A percentile compares a stretch with the other conserved stretches of the same genome.
phyloP scores from a whole-genome alignment of 1,140 invertebrate species.

The Mya arenaria region DNA sequence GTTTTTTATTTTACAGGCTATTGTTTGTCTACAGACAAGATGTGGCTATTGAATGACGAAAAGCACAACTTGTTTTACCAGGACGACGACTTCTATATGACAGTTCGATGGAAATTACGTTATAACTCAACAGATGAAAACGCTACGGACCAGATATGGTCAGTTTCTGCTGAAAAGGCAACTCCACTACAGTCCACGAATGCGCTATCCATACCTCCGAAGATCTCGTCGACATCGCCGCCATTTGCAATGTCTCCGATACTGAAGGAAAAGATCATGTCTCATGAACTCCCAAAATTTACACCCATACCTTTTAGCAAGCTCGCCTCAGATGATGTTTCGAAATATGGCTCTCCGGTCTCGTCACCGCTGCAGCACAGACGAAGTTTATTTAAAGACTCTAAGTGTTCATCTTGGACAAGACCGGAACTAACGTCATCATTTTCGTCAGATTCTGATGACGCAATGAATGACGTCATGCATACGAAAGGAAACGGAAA shows the following conservation, averaged over 20 bases:
- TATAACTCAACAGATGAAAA: not conserved
- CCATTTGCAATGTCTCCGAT: slow-evolving; percentile 39
- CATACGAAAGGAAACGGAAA: not conserved
- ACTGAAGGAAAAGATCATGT: slow-evolving; percentile 46
- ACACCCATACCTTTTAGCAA: slow-evolving; percentile 14
- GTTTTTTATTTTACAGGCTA: slow-evolving; percentile 40
- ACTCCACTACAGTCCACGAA: not conserved
- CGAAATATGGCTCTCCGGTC: not conserved
- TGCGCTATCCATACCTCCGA: not conserved
- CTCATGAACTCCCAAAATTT: not conserved
- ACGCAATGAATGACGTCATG: not conserved
- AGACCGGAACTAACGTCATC: slow-evolving; percentile 29
- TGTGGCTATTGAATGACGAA: slow-evolving; percentile 47
- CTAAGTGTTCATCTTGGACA: not conserved
- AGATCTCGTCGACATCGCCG: not conserved
- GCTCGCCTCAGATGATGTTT: not conserved
- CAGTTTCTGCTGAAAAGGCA: not conserved
- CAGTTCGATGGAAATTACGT: not conserved
- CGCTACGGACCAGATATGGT: not conserved
- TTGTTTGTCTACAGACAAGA: slow-evolving; percentile 8
- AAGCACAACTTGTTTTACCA: slow-evolving; percentile 57
- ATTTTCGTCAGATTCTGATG: slow-evolving; percentile 46
- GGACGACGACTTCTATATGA: slow-evolving; percentile 40
- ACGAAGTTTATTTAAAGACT: slow-evolving; percentile 15
- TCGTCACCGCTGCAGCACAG: not conserved